Evolutionary conservation across 2,797 vertebrate genomes (phyloP).

Genomic region (Sparidentex hasta): DNA sequence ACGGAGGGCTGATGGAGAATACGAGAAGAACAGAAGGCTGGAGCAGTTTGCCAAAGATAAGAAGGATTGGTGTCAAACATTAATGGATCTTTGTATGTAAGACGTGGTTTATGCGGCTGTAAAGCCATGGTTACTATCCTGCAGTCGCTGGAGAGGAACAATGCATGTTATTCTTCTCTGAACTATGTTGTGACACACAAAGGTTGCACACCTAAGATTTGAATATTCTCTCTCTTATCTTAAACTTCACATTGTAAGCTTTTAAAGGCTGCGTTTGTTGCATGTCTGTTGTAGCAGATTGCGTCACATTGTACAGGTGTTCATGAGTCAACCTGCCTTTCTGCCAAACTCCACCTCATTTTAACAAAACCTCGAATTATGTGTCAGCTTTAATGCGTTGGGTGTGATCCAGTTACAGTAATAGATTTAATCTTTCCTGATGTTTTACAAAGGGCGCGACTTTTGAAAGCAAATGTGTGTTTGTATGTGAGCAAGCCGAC

Average conservation of each 20-base stretch:
- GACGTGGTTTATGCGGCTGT: constrained; percentile 51
- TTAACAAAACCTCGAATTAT: constrained; percentile 6
- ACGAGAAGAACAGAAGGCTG: constrained; percentile 42
- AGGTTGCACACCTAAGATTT: not conserved
- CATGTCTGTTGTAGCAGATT: not conserved
- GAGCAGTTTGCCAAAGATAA: constrained; percentile 50
- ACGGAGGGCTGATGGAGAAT: constrained; percentile 11
- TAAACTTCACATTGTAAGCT: not conserved
- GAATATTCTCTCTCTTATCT: not conserved
- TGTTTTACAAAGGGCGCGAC: not conserved
- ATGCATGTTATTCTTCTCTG: constrained; percentile 47
- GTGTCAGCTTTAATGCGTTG: not conserved
- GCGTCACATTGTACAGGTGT: constrained; percentile 23
- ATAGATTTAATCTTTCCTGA: not conserved
- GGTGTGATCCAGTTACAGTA: not conserved
- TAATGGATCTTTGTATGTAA: constrained; percentile 60
- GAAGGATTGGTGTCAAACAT: constrained; percentile 64
- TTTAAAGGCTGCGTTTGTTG: constrained; percentile 9
- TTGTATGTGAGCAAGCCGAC: not conserved
- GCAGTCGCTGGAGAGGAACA: constrained; percentile 42
- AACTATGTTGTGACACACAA: constrained; percentile 4
- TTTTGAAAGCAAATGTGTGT: not conserved
- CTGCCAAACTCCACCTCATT: not conserved
- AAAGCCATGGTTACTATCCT: constrained; percentile 50
- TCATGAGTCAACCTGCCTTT: not conserved